A percentile compares a stretch with the other conserved stretches of the same genome.
These are phyloP conservation scores for Melanostoma mellinum DNA, from an alignment of 2,888 invertebrate genomes.

Conservation along the genomic window DNA sequence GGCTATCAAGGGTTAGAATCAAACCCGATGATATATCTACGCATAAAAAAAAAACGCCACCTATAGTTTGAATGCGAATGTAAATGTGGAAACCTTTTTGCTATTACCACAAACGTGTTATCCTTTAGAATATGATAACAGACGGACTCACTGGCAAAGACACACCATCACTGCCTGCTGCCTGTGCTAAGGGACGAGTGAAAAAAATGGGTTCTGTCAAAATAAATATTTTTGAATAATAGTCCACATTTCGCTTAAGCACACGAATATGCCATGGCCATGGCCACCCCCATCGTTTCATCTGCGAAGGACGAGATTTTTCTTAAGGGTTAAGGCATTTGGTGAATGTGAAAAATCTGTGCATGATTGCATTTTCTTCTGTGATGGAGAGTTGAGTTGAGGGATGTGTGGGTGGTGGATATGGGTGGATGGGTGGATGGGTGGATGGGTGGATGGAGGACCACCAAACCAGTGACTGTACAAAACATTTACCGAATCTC, in stretches of 20 bases:
- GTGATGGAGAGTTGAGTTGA: constrained; percentile 22
- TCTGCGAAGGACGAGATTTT: constrained; percentile 63
- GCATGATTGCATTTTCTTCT: constrained; percentile 79
- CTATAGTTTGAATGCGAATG: constrained; percentile 35
- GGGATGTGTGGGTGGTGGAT: constrained; percentile 32
- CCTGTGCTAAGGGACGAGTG: constrained; percentile 74
- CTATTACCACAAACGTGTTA: constrained; percentile 70
- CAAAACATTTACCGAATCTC: constrained; percentile 67
- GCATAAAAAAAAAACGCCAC: constrained; percentile 46
- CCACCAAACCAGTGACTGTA: constrained; percentile 57
- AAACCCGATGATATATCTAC: constrained; percentile 47
- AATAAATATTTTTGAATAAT: constrained; percentile 81
- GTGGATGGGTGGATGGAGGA: constrained; percentile 22
- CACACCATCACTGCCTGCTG: constrained; percentile 67
- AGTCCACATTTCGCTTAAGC: constrained; percentile 79
- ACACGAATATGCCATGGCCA: constrained; percentile 68
- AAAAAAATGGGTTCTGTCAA: constrained; percentile 81
- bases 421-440: background rate
- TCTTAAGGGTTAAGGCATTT: constrained; percentile 64
- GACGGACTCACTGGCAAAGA: constrained; percentile 56
- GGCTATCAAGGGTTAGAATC: constrained; percentile 72
- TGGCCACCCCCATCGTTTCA: constrained; percentile 2
- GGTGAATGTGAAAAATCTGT: constrained; percentile 80
- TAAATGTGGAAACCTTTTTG: constrained; percentile 56
- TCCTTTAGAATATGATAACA: constrained; percentile 70